Conservation (phyloP, 2,888 invertebrate genomes). For the Cenopis cana region DNA sequence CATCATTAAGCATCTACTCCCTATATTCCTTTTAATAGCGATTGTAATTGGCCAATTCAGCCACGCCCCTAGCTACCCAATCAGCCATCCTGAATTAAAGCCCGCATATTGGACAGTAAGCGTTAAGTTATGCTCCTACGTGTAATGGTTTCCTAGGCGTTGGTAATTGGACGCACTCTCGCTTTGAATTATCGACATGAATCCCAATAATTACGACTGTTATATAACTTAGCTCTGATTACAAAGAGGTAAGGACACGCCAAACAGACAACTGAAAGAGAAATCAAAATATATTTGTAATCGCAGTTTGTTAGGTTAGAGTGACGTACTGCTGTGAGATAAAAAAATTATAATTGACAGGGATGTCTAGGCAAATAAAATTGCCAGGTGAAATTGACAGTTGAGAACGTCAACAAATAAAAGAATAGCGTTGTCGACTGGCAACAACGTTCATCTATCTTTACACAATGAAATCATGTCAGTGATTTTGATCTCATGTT, state of each 20-base stretch:
- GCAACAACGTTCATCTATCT: not conserved
- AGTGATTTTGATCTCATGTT: too few species aligned
- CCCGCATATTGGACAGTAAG: constrained; percentile 18
- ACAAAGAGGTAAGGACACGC: constrained; percentile 27
- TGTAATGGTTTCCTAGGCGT: constrained; percentile 26
- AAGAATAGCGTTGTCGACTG: too few species aligned
- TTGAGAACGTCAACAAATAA: not conserved
- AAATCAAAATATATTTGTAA: not conserved
- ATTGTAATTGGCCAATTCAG: constrained; percentile 8
- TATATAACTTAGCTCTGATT: constrained; percentile 40
- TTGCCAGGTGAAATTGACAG: not conserved
- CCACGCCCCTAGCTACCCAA: constrained; percentile 23
- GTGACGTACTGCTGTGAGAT: too few species aligned
- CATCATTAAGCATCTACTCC: not conserved
- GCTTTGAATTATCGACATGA: constrained; percentile 35
- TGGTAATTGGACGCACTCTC: constrained; percentile 37
- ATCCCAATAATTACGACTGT: constrained; percentile 40
- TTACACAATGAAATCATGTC: too few species aligned
- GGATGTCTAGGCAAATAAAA: too few species aligned
- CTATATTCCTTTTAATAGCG: constrained; percentile 15
- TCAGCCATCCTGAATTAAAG: constrained; percentile 12
- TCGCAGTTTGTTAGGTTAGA: too few species aligned
- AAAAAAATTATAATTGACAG: too few species aligned
- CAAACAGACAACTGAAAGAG: not conserved
- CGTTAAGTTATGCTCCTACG: constrained; percentile 20